phyloP scores from a whole-genome alignment of 2,797 vertebrate species.

The Hoplostethus mediterraneus region DNA sequence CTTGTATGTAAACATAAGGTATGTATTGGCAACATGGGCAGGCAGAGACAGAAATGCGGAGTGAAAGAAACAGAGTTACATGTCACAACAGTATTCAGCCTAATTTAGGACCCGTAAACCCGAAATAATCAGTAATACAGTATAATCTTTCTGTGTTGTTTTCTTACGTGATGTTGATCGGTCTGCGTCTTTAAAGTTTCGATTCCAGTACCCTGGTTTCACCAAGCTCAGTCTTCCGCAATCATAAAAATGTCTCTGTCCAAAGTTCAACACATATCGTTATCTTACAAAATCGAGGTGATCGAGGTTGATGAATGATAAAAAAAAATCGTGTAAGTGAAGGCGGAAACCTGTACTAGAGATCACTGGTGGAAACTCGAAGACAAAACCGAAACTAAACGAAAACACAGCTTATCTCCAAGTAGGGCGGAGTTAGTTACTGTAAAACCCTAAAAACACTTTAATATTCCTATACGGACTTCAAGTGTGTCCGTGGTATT shows the following conservation, averaged over 20 bases:
- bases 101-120: too few species aligned
- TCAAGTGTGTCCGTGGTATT: too few species aligned
- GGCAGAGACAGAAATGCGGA: not conserved
- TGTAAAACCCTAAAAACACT: too few species aligned
- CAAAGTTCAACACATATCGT: conserved; percentile 32
- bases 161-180: conserved; percentile 55
- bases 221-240: conserved; percentile 37
- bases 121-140: not conserved
- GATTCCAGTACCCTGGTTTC: conserved; percentile 32
- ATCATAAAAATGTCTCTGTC: conserved; percentile 3
- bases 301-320: not conserved
- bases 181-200: conserved; percentile 39
- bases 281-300: not conserved
- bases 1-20: too few species aligned
- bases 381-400: conserved; percentile 68
- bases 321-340: too few species aligned
- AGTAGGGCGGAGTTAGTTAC: not conserved
- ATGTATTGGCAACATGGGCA: too few species aligned
- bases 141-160: not conserved
- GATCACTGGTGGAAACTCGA: conserved; percentile 17
- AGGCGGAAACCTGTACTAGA: too few species aligned
- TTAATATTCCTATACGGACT: too few species aligned
- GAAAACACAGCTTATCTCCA: not conserved
- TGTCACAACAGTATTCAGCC: too few species aligned
- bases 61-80: not conserved